Evolutionary conservation across 2,888 invertebrate species (phyloP), one percentile per base, ranked within the genome.

Genomic region (Drosophila algonquin): DNA sequence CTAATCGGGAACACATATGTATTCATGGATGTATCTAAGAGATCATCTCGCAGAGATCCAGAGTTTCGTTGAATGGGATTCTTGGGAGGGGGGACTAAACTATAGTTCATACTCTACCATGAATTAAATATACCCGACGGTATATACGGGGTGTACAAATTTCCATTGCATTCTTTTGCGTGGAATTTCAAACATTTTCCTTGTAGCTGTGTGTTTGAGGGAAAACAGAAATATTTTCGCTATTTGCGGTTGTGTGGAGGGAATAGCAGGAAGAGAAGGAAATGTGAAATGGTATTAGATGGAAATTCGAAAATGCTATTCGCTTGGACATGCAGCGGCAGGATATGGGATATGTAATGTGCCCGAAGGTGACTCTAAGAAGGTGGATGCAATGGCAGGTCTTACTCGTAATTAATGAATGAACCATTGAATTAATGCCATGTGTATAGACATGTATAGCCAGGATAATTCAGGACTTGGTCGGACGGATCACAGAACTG

Each of bases 131-230:
- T 40, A 40, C 40, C 40, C 40, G 14, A 40, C 40, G 18, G 18
- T 18, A 18, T 18, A 18, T 40, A 2, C 40, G n/a, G 40, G 40
- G 40, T 40, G 14, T 27, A 53, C 24, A 27, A 51, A 45, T 84
- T 61, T 71, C 74, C 74, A 73, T 75, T 74, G 85, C 86, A 81
- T 85, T 73, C 80, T 81, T 81, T 79, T 81, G 82, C 74, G 81
- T 73, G 77, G 81, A 81, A 81, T 81, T 81, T 81, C 65, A 85
- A 81, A 76, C 74, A 85, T 81, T 85, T 71, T 74, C 70, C 82
- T 76, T 81, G 76, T 61, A 73, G 68, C 59, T 46, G 45, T 60
- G 30, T 50, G 44, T 12, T 47, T 18, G 47, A 7, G 57, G 16
- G 14, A 73, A 80, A 75, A 85, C 83, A 77, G 71, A 85, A 86